Percentiles rank a stretch among this genome's conserved stretches.
phyloP scores from a whole-genome alignment of 2,113 vertebrate genomes.

The Falcunculus frontatus region DNA sequence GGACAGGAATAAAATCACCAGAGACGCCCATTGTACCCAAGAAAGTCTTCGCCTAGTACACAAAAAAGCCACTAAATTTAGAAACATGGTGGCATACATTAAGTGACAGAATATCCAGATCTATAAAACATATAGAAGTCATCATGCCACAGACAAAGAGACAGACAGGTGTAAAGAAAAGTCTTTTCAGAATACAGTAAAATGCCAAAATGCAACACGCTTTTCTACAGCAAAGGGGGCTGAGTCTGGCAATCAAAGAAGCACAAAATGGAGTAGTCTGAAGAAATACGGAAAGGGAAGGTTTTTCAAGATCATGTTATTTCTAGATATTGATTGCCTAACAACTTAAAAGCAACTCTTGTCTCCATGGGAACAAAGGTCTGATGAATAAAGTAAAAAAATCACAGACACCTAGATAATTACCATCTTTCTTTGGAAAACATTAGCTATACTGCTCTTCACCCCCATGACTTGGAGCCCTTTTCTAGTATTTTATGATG shows the following conservation, averaged over 20 bases:
- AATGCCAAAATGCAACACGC: fast-evolving
- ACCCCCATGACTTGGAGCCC: not conserved
- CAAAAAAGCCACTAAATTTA: conserved; percentile 31
- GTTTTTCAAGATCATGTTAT: not conserved
- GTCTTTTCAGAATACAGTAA: not conserved
- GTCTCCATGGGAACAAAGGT: not conserved
- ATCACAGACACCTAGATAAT: not conserved
- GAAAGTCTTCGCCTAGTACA: conserved; percentile 84
- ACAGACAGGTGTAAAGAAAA: not conserved
- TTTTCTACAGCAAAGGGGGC: not conserved
- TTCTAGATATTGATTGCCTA: not conserved
- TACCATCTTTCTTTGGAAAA: not conserved
- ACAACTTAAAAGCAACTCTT: not conserved
- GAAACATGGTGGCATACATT: not conserved
- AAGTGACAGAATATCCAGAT: not conserved
- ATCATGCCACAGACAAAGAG: not conserved
- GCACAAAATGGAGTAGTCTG: not conserved
- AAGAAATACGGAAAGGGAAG: not conserved
- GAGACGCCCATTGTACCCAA: conserved; percentile 92
- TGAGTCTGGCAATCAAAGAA: not conserved
- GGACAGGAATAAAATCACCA: conserved; percentile 89
- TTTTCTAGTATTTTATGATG: not conserved
- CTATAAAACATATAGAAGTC: not conserved
- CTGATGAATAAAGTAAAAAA: not conserved
- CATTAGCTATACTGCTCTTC: not conserved